Base-by-base conservation (phyloP, 2,888 invertebrate genomes). In the Drosophila austrosaltans region DNA sequence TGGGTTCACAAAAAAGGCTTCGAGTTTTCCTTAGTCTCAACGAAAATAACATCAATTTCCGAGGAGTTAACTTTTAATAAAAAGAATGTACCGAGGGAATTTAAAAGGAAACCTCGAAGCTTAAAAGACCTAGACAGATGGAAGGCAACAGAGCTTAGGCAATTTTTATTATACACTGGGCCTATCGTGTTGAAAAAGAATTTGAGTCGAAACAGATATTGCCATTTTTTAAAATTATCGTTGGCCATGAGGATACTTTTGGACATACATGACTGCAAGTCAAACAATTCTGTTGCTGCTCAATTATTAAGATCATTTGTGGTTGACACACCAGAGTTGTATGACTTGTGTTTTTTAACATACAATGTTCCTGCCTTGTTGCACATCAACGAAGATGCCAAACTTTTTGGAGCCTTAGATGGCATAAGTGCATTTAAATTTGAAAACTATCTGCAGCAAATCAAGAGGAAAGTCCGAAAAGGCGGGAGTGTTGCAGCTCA, bases 91-190 rank as follows among this genome's bases (percentile, higher is more conserved):
- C 16, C 16, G 16, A 16, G 16, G 16, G 16, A 16, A 16, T 16
- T 16, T 16, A 16, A 16, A 16, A 16, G 16, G 16, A 16, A 16
- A 16, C 16, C 16, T 16, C 16, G 16, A 16, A 36, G 57, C 53
- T 70, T 76, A 48, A 66, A 72, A 61, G 66, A 66, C 39, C 22
- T 76, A 40, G 66, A 66, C 25, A 56, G 66, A 57, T 73, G 53
- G 53, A 75, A 77, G 59, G 70, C 77, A 36, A 72, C 77, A 40
- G 74, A 74, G 62, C 66, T 72, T 3, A 65, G 72, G 44, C 77
- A 77, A 64, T 77, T 77, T 25, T 54, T 72, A 16, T 58, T 72
- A n/a, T 63, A 16, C 16, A 16, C 16, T 16, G 16, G 16, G 16
- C 16, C 16, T 16, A 16, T 16, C 16, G 16, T 16, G 16, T 16